Conservation (phyloP, 2,113 vertebrate species). For the Columbina picui region DNA sequence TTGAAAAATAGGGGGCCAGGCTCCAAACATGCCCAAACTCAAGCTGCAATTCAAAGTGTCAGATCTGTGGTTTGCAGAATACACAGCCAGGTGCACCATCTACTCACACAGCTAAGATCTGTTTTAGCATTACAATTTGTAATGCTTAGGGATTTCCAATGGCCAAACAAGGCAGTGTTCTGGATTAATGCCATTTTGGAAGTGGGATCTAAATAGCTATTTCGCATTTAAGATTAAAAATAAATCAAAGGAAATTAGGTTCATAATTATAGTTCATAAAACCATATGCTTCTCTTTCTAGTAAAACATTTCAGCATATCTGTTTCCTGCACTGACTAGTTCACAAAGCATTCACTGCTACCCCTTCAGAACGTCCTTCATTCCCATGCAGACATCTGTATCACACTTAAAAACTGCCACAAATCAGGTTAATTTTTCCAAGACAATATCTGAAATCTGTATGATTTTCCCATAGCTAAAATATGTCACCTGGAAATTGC, state of each 20-base stretch:
- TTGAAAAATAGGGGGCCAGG: neutral
- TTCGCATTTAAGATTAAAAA: neutral
- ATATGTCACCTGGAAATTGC: neutral
- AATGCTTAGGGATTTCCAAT: neutral
- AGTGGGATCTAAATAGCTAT: neutral
- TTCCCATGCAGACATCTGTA: neutral
- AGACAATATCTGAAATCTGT: neutral
- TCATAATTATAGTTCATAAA: neutral
- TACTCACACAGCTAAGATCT: neutral
- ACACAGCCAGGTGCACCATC: neutral
- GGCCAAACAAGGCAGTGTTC: neutral
- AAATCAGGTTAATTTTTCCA: neutral
- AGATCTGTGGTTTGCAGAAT: neutral
- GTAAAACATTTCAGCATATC: neutral
- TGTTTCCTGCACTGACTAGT: neutral
- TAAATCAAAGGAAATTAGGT: neutral
- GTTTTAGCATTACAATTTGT: neutral
- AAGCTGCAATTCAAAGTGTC: neutral
- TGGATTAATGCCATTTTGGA: neutral
- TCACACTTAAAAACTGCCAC: neutral
- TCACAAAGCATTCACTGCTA: neutral
- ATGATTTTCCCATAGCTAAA: neutral
- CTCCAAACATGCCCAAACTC: neutral
- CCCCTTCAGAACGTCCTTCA: neutral
- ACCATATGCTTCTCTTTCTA: neutral